These are phyloP conservation scores for Aphrocallistes beatrix DNA, from an alignment of 37 sponge, comb jelly and placozoan species.

Conservation along the genomic window DNA sequence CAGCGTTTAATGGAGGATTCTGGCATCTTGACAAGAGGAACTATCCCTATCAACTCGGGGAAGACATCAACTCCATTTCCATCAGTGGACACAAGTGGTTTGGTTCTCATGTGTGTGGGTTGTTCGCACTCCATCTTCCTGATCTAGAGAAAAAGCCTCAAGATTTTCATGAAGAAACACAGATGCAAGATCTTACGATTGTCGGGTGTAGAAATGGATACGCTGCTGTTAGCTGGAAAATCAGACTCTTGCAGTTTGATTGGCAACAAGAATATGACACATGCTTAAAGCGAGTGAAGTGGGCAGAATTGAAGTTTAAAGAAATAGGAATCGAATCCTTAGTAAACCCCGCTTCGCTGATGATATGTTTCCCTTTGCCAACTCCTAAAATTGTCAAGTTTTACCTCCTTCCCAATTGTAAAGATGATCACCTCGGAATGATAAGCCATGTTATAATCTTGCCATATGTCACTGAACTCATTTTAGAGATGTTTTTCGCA, in stretches of 20 bases:
- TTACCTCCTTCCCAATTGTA: not conserved
- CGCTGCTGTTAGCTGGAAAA: not conserved
- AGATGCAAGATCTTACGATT: not conserved
- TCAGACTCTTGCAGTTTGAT: slow-evolving; percentile 1
- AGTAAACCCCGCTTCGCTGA: not conserved
- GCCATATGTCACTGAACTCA: not conserved
- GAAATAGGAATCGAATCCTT: not conserved
- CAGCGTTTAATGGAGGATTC: not conserved
- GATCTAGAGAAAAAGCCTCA: not conserved
- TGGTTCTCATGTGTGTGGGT: not conserved
- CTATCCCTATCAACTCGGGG: not conserved
- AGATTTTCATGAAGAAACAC: not conserved
- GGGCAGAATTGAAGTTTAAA: not conserved
- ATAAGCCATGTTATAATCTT: not conserved
- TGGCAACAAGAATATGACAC: not conserved
- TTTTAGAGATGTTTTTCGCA: not conserved
- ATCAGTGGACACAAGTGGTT: not conserved
- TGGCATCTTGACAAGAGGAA: not conserved
- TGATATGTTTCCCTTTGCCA: not conserved
- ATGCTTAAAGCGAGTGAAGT: not conserved
- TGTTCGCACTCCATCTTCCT: not conserved
- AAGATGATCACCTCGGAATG: not conserved
- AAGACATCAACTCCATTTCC: not conserved
- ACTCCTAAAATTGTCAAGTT: not conserved
- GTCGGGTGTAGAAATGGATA: not conserved